phyloP scores from a whole-genome alignment of 2,888 invertebrate species.

The Dynastes hyllus region DNA sequence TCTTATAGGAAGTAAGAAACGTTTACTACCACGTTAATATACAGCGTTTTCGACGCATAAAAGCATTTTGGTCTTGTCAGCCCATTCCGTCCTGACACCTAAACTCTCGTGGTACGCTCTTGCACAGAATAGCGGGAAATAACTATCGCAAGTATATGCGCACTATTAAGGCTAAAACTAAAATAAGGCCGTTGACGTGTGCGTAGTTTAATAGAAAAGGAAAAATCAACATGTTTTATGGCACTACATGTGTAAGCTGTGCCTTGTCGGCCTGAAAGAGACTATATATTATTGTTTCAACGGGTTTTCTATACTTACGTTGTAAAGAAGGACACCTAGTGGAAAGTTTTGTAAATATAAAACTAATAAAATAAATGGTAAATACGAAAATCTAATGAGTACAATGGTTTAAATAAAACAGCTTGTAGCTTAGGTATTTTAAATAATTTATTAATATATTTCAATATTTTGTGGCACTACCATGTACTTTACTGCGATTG shows the following conservation, averaged over 20 bases:
- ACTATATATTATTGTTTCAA: not conserved
- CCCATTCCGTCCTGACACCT: conserved; percentile 2
- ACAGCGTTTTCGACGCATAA: conserved; percentile 15
- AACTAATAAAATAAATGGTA: no score
- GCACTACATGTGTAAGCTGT: not conserved
- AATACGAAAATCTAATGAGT: no score
- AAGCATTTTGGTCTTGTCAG: conserved; percentile 21
- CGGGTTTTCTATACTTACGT: not conserved
- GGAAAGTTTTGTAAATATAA: no score
- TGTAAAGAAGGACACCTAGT: not conserved
- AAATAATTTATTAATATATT: no score
- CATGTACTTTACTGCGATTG: no score
- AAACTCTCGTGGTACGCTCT: not conserved
- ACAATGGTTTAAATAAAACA: no score
- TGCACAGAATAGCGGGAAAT: not conserved
- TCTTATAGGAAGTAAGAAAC: conserved; percentile 27
- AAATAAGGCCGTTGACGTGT: conserved; percentile 12
- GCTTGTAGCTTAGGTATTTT: no score
- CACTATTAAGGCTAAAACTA: conserved; percentile 19
- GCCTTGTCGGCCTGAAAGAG: not conserved
- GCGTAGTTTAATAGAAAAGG: conserved; percentile 12
- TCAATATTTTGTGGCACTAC: no score
- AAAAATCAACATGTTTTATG: conserved; percentile 15
- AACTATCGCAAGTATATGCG: conserved; percentile 11
- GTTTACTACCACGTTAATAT: conserved; percentile 13